Percentiles rank a stretch among this genome's conserved stretches.
These are phyloP conservation scores for Malacoraja senta DNA, from an alignment of 2,797 vertebrate species.

Conservation along the genomic window DNA sequence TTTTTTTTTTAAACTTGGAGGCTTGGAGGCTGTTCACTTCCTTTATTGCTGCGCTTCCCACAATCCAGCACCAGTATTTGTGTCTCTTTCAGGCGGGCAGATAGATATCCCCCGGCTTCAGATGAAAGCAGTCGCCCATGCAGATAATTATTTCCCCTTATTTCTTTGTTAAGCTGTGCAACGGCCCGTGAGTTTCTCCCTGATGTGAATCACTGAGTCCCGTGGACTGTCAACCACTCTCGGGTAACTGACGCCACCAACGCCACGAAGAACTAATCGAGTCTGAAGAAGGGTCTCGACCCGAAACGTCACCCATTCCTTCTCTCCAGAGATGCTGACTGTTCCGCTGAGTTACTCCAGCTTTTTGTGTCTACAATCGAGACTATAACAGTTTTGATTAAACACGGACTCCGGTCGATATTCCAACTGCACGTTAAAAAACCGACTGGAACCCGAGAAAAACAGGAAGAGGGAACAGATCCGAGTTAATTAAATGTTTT, in stretches of 20 bases:
- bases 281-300: too few species aligned
- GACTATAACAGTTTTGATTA: neutral
- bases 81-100: neutral
- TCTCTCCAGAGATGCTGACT: too few species aligned
- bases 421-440: neutral
- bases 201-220: neutral
- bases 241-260: neutral
- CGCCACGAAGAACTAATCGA: neutral
- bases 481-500: neutral
- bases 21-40: neutral
- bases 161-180: neutral
- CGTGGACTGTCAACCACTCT: neutral
- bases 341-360: too few species aligned
- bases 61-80: slow-evolving; percentile 4
- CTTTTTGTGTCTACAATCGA: too few species aligned
- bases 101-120: neutral
- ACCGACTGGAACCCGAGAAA: neutral
- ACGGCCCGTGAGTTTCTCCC: neutral
- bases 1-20: neutral
- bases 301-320: too few species aligned
- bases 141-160: neutral
- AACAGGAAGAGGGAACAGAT: neutral
- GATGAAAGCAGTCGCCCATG: neutral
- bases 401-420: neutral
- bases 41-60: neutral